phyloP scores from a whole-genome alignment of 1,140 invertebrate species.

The Musca vetustissima region DNA sequence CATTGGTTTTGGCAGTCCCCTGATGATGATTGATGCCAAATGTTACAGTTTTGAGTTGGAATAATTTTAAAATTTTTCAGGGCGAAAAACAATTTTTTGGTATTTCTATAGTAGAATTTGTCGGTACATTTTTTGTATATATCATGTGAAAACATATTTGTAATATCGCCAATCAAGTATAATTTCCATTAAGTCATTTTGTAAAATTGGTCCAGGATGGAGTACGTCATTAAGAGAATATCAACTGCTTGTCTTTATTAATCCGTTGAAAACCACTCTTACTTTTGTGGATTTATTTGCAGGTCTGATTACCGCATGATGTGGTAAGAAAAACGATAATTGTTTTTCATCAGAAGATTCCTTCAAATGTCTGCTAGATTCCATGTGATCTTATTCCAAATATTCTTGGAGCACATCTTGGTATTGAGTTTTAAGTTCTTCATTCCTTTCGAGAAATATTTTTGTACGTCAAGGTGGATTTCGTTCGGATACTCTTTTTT shows the following conservation, averaged over 20 bases:
- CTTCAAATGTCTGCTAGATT: neutral
- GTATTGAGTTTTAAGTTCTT: slow-evolving; percentile 2
- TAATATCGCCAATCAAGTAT: slow-evolving; percentile 1
- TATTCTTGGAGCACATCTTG: slow-evolving; percentile 16
- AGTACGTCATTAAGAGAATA: slow-evolving; percentile 12
- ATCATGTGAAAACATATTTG: slow-evolving; percentile 3
- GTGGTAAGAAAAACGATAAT: neutral
- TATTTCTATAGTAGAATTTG: no score
- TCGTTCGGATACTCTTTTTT: neutral
- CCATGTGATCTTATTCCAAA: slow-evolving; percentile 7
- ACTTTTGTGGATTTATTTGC: slow-evolving; percentile 6
- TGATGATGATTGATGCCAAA: no score
- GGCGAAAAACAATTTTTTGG: no score
- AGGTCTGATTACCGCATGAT: neutral
- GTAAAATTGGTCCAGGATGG: neutral
- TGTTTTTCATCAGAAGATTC: neutral
- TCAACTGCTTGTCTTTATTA: neutral
- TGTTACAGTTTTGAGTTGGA: no score
- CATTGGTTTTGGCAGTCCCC: no score
- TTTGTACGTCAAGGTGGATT: neutral
- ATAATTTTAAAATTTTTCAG: no score
- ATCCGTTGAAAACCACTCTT: slow-evolving; percentile 14
- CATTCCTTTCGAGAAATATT: neutral
- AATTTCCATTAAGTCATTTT: neutral
- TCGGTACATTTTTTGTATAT: slow-evolving; percentile 25